Evolutionary conservation across 1,140 invertebrate genomes (phyloP), one percentile per base, ranked within the genome.

Genomic region (Atopsyche davidsoni): DNA sequence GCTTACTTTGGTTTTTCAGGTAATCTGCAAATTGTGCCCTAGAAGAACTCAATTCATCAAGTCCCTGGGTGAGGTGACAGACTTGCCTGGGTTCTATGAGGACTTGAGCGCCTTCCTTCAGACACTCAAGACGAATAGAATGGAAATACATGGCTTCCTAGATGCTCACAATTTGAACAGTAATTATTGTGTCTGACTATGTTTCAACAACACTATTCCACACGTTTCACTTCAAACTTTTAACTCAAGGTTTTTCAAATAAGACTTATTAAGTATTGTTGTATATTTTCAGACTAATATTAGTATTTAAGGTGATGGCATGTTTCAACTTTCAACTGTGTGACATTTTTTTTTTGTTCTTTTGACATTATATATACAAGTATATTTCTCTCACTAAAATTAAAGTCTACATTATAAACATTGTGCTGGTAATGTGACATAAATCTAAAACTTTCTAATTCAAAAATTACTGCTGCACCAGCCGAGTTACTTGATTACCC

Each of bases 1-100:
- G n/a, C n/a, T n/a, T n/a, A n/a, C n/a, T 11, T 19, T 59, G 23
- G 24, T 43, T 14, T 69, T 69, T 51, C 66, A 73, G 70, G 17
- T 72, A 3, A 64, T 70, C 24, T 67, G 63, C 42, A 66, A 66
- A 54, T 63, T 71, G 64, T 64, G 62, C 46, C 71, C 69, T 35
- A 61, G 60, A 14, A 53, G 69, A 36, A 62, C 56, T 23, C 65
- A 70, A 55, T 55, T 72, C 7, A 49, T 68, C 21, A 68, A 64
- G 55, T 66, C 66, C 19, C 58, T 72, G 40, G 63, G 35, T 6
- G 61, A 50, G 59, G 60, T 44, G 58, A 64, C 42, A 35, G 64
- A 64, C 57, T 63, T 66, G 53, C 65, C 70, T 46, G 55, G 66
- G 31, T 69, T 68, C 51, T 63, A 67, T 46, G 61, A 58, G 53